Conservation (phyloP, 2,888 invertebrate species). For the Lepidocyrtoides sp. region DNA sequence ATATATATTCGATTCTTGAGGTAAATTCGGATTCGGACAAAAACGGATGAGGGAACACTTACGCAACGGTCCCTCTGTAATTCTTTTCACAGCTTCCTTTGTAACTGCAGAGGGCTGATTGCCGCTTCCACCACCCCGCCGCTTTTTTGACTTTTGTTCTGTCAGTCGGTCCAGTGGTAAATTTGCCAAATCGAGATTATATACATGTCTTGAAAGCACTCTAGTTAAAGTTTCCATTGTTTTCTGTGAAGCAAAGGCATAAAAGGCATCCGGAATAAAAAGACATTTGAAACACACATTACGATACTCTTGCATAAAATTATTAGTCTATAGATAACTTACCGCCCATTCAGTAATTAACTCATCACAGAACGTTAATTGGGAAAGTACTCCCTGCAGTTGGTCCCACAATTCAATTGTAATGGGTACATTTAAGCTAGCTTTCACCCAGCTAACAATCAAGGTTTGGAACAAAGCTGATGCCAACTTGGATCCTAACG, state of each 20-base stretch:
- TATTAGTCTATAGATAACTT: constrained; percentile 87
- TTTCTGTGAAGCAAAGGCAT: too few relatives aligned
- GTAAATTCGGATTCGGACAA: too few relatives aligned
- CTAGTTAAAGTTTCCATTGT: constrained; percentile 98
- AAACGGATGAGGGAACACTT: neutral
- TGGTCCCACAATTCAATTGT: constrained; percentile 97
- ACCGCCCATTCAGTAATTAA: constrained; percentile 98
- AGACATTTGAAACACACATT: neutral
- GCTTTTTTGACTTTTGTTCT: constrained; percentile 92
- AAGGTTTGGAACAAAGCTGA: constrained; percentile 90
- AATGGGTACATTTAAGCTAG: constrained; percentile 97
- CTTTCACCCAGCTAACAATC: constrained; percentile 96
- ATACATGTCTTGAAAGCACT: constrained; percentile 97
- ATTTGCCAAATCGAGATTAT: constrained; percentile 96
- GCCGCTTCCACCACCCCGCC: constrained; percentile 67
- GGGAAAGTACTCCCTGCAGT: constrained; percentile 94
- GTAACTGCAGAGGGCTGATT: constrained; percentile 64
- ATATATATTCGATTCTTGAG: too few relatives aligned
- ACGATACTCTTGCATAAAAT: neutral
- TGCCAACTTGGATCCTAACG: constrained; percentile 92
- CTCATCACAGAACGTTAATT: constrained; percentile 97
- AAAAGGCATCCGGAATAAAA: too few relatives aligned
- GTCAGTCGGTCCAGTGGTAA: constrained; percentile 93
- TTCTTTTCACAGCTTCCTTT: constrained; percentile 80
- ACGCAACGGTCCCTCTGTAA: constrained; percentile 59